Evolutionary conservation across 2,888 invertebrate genomes (phyloP), one percentile per base, ranked within the genome.

Genomic region (Eupithecia exiguata): DNA sequence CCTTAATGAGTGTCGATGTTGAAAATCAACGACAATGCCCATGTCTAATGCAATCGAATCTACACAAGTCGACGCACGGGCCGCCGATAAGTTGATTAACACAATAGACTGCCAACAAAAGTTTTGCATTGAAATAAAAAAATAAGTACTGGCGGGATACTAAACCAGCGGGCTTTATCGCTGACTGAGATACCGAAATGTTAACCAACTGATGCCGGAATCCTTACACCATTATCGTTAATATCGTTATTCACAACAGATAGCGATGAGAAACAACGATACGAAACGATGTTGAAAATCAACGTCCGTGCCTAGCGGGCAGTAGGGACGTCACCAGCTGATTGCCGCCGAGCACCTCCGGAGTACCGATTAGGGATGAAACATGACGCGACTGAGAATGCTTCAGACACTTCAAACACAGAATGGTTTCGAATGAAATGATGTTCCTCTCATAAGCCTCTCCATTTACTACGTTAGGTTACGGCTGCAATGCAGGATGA

Each of bases 261-360:
- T 53, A 21, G 18, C 46, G 46, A 46, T 46, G 7, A 0, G 12
- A 21, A 58, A 12, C 58, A 58, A 58, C 58, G 25, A 58, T 25
- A 58, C 58, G 14, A 21, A 14, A 25, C 21, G 58, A 21, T 12
- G 25, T 25, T 58, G 58, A 5, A 25, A 58, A 25, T 58, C 5
- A 58, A 25, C 12, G 58, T n/a, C 9, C 49, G 7, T 21, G 10
- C 21, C 58, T 58, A 58, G 58, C 35, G 35, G 73, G 74, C 75
- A 71, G 76, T 74, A 70, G 46, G 63, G 76, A 75, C 53, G 74
- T 63, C 25, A 14, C 58, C 58, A 12, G 65, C 78, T 83, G 81
- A 83, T 81, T 81, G 78, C 76, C 62, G 35, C 35, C 62, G 75
- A 76, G 74, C 35, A 62, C 62, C 30, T 35, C 35, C 38, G 5